phyloP scores from a whole-genome alignment of 2,888 invertebrate genomes.

The Ichneumon xanthorius region DNA sequence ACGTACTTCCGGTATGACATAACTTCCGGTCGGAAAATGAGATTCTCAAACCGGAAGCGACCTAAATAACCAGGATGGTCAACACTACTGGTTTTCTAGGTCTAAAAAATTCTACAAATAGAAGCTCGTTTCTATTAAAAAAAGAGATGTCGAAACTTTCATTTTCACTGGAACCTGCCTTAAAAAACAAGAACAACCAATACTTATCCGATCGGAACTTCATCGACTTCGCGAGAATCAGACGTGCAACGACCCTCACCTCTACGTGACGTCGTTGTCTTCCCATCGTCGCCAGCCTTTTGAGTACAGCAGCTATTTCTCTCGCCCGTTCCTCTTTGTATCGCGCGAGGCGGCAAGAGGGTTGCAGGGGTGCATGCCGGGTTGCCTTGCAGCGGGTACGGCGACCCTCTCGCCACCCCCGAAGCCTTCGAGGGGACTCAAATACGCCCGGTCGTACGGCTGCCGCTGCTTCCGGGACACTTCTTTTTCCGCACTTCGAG shows the following conservation, averaged over 20 bases:
- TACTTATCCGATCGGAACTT: background rate
- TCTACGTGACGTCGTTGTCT: slow-evolving; percentile 1
- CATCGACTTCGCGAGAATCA: background rate
- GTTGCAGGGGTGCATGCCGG: background rate
- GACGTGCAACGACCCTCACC: slow-evolving; percentile 28
- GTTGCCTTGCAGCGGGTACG: slow-evolving; percentile 5
- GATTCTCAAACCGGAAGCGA: too few relatives aligned
- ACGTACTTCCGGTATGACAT: too few relatives aligned
- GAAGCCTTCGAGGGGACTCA: slow-evolving; percentile 30
- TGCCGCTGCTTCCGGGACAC: slow-evolving; percentile 53
- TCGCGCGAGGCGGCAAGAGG: slow-evolving; percentile 8
- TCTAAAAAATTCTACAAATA: background rate
- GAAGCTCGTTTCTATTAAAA: background rate
- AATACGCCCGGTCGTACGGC: slow-evolving; percentile 22
- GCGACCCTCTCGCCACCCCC: slow-evolving; percentile 31
- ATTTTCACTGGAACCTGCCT: background rate
- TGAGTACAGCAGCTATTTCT: background rate
- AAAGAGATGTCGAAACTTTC: background rate
- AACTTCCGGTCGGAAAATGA: background rate
- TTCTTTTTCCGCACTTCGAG: slow-evolving; percentile 76
- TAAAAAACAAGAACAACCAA: background rate
- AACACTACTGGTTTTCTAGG: too few relatives aligned
- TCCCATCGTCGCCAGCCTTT: slow-evolving; percentile 3
- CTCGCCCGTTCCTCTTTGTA: background rate
- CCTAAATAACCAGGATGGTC: too few relatives aligned